Conservation (phyloP, 2,797 vertebrate genomes). For the Rhinatrema bivittatum region DNA sequence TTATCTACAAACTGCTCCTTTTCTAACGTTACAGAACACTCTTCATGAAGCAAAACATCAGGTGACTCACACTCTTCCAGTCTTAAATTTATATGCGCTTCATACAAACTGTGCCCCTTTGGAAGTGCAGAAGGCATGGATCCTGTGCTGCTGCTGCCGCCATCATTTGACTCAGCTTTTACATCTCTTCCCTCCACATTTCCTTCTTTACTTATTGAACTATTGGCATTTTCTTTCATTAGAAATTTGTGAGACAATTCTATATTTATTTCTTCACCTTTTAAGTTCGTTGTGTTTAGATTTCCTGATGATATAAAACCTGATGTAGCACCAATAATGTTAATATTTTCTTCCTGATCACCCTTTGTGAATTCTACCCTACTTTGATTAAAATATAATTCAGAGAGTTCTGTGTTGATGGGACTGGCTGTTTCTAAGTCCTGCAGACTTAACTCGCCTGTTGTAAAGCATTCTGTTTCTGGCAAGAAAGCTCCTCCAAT, state of each 20-base stretch:
- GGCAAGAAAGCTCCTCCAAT: conserved; percentile 4
- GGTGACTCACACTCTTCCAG: conserved; percentile 17
- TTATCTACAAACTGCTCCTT: conserved; percentile 14
- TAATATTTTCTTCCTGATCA: conserved; percentile 11
- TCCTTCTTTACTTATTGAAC: conserved; percentile 5
- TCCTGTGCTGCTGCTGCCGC: neutral
- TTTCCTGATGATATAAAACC: too few relatives aligned
- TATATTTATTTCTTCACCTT: conserved; percentile 18
- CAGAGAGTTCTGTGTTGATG: neutral
- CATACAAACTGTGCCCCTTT: conserved; percentile 14
- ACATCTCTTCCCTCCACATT: neutral
- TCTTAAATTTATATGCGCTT: conserved; percentile 4
- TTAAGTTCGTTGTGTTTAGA: conserved; percentile 6
- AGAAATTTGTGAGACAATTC: conserved; percentile 16
- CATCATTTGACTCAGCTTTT: conserved; percentile 2
- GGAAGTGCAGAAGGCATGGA: conserved; percentile 14
- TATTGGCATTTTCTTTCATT: neutral
- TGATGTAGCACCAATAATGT: neutral
- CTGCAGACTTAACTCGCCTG: conserved; percentile 30
- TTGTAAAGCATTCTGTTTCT: conserved; percentile 9
- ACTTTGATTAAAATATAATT: neutral
- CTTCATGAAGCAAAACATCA: conserved; percentile 7
- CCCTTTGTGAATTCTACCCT: conserved; percentile 15
- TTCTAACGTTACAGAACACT: conserved; percentile 13
- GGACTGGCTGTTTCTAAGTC: conserved; percentile 30